Conservation (phyloP, 2,113 vertebrate species). For the Conger conger region DNA sequence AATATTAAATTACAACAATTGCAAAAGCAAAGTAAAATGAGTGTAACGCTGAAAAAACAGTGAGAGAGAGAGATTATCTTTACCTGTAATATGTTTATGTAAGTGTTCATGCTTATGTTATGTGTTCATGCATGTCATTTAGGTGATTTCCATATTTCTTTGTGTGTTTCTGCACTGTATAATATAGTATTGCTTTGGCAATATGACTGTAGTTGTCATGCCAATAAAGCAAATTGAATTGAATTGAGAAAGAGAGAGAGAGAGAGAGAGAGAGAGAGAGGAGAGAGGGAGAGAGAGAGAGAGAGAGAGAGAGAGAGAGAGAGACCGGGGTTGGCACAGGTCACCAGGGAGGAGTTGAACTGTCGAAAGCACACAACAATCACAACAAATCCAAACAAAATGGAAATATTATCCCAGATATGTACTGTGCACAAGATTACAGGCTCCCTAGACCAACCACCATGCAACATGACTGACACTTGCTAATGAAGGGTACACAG, state of each 20-base stretch:
- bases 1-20: no score
- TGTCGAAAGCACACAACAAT: background rate
- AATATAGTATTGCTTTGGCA: no score
- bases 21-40: no score
- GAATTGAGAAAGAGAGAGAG: no score
- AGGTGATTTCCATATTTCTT: no score
- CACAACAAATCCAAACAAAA: background rate
- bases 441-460: background rate
- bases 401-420: background rate
- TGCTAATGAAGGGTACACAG: background rate
- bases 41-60: background rate
- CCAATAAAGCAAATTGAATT: no score
- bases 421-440: background rate
- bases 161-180: no score
- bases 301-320: background rate
- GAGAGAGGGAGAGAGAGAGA: slow-evolving; percentile 5
- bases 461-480: background rate
- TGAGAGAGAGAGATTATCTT: background rate
- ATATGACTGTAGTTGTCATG: no score
- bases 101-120: no score
- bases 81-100: no score
- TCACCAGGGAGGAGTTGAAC: background rate
- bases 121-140: no score
- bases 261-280: background rate
- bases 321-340: background rate